Evolutionary conservation across 2,797 vertebrate genomes (phyloP), one percentile per base, ranked within the genome.

Genomic region (Poeciliopsis infans): DNA sequence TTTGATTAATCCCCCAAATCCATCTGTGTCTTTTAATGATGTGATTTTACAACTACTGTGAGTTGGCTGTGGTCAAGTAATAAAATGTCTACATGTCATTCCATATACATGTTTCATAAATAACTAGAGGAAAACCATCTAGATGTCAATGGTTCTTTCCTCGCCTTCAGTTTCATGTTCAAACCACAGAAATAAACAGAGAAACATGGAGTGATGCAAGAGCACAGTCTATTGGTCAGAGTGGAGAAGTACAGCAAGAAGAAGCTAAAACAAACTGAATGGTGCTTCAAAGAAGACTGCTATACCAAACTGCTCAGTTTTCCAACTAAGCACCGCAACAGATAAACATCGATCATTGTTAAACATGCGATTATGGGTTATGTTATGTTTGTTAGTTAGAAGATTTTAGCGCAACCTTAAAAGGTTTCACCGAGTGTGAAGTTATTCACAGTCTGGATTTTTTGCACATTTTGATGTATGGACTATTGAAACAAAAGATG

Each of bases 211-310:
- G 25, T 43, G 66, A 68, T 75, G 57, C 76, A 71, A 92, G 80
- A 91, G 91, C 91, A 83, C 90, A 79, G 64, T 89, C 92, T 94
- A 83, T 89, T 92, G 92, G 92, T 78, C 82, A 79, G 33, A 83
- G 1, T 33, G 69, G 39, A 83, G 89, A 64, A 90, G 77, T 87
- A 69, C 91, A 92, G 49, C 57, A 41, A 64, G 47, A 39, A 33
- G 75, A 33, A 25, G 23, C 25, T 77, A 36, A 66, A 47, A 47
- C n/a, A 75, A 0, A 23, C 2, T 6, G 8, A 46, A 6, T 61
- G 4, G 49, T 41, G n/a, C 46, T 51, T 72, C 23, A 75, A 1
- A 77, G 12, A 61, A 28, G 15, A n/a, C 43, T 39, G 1, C 23
- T 31, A 36, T 1, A 69, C 46, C 15, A 72, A 64, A 70, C n/a